A percentile compares a stretch with the other conserved stretches of the same genome.
Evolutionary conservation across 2,113 vertebrate species (phyloP).

Genomic region (Uropsilus gracilis): DNA sequence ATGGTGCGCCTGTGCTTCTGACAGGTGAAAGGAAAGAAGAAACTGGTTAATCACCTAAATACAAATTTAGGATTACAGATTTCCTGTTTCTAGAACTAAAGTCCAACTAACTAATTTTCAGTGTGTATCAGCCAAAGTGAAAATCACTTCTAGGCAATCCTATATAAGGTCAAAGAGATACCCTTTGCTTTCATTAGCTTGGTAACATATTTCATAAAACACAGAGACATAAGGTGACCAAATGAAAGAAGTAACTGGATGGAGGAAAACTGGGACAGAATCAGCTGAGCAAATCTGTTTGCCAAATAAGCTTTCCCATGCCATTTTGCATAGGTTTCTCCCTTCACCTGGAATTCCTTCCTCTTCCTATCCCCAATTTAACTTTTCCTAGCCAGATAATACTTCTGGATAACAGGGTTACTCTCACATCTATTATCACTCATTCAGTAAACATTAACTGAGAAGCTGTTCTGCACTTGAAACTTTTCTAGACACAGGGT

Average conservation of each 20-base stretch:
- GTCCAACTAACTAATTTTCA: background rate
- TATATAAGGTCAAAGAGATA: background rate
- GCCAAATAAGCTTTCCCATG: accelerated
- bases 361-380: background rate
- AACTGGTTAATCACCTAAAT: background rate
- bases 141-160: background rate
- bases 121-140: background rate
- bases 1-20: slow-evolving; percentile 89
- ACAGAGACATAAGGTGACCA: background rate
- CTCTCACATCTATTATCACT: background rate
- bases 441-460: background rate
- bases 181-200: background rate
- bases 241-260: background rate
- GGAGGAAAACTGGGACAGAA: background rate
- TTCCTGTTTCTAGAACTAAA: background rate
- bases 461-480: background rate
- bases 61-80: background rate
- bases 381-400: background rate
- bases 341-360: background rate
- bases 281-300: accelerated
- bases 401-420: background rate
- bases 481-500: background rate
- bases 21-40: slow-evolving; percentile 13
- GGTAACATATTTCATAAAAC: background rate
- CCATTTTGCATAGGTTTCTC: background rate